These are phyloP conservation scores for Brachionus rubens DNA, from an alignment of 1,140 invertebrate species.

Conservation along the genomic window DNA sequence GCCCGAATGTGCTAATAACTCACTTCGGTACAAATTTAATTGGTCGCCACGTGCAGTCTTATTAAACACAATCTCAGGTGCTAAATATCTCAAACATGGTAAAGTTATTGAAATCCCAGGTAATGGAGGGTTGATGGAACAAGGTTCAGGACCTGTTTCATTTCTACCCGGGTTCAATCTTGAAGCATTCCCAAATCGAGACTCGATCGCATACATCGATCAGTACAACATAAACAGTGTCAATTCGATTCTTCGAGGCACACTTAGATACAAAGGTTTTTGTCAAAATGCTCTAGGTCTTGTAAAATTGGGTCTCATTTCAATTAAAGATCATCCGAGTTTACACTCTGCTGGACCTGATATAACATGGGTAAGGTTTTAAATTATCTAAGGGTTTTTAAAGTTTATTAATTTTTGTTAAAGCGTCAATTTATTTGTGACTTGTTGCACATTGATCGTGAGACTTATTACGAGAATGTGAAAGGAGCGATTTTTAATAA, in stretches of 20 bases:
- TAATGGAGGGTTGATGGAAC: slow-evolving; percentile 23
- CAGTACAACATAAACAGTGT: slow-evolving; percentile 76
- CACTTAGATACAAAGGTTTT: slow-evolving; percentile 85
- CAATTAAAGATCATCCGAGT: slow-evolving; percentile 75
- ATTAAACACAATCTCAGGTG: slow-evolving; percentile 79
- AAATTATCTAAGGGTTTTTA: neutral
- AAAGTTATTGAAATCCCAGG: slow-evolving; percentile 63
- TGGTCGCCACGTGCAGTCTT: slow-evolving; percentile 90
- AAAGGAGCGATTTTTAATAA: slow-evolving; percentile 73
- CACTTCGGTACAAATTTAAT: slow-evolving; percentile 84
- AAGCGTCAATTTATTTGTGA: slow-evolving; percentile 80
- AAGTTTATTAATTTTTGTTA: slow-evolving; percentile 25
- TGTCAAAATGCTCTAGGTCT: slow-evolving; percentile 79
- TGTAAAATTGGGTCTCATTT: slow-evolving; percentile 80
- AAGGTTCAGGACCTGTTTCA: slow-evolving; percentile 55
- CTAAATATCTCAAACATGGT: slow-evolving; percentile 80
- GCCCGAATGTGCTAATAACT: slow-evolving; percentile 88
- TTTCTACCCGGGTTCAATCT: slow-evolving; percentile 94
- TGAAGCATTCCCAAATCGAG: slow-evolving; percentile 92
- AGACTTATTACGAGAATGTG: slow-evolving; percentile 89
- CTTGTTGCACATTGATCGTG: slow-evolving; percentile 74
- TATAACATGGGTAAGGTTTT: slow-evolving; percentile 79
- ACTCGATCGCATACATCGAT: slow-evolving; percentile 82
- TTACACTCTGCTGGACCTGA: slow-evolving; percentile 90
- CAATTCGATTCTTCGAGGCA: slow-evolving; percentile 82